A percentile compares a stretch with the other conserved stretches of the same genome.
Evolutionary conservation across 1,140 invertebrate genomes (phyloP).

Genomic region (Ostrea edulis): DNA sequence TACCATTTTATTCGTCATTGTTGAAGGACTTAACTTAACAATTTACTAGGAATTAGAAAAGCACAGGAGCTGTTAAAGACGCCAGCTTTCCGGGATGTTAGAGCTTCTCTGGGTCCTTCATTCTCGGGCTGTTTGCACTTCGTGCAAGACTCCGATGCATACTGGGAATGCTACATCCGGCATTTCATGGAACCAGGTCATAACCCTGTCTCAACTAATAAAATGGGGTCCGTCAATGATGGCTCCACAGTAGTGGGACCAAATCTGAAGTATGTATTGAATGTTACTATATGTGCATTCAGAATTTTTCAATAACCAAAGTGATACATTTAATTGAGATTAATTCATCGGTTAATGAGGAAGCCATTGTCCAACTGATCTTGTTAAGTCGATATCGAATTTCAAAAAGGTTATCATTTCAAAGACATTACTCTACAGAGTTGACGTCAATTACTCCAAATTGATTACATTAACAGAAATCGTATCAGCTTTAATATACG

Average conservation of each 20-base stretch:
- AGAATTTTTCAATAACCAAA: no score
- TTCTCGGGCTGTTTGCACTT: constrained; percentile 58
- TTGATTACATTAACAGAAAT: no score
- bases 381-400: no score
- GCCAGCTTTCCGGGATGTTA: constrained; percentile 44
- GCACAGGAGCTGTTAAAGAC: constrained; percentile 47
- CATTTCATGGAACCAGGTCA: constrained; percentile 85
- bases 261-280: constrained; percentile 45
- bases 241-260: constrained; percentile 92
- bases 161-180: constrained; percentile 76
- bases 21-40: no score
- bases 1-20: no score
- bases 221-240: constrained; percentile 94
- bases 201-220: constrained; percentile 93
- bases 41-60: constrained; percentile 44
- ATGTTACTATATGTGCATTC: background rate
- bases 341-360: no score
- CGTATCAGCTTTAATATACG: no score
- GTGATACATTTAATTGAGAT: no score
- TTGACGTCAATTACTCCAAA: no score
- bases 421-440: no score
- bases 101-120: constrained; percentile 48
- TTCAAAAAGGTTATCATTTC: no score
- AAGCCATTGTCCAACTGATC: no score
- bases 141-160: constrained; percentile 68